Conservation (phyloP, 2,888 invertebrate genomes). For the Pseudolycoriella hygida region DNA sequence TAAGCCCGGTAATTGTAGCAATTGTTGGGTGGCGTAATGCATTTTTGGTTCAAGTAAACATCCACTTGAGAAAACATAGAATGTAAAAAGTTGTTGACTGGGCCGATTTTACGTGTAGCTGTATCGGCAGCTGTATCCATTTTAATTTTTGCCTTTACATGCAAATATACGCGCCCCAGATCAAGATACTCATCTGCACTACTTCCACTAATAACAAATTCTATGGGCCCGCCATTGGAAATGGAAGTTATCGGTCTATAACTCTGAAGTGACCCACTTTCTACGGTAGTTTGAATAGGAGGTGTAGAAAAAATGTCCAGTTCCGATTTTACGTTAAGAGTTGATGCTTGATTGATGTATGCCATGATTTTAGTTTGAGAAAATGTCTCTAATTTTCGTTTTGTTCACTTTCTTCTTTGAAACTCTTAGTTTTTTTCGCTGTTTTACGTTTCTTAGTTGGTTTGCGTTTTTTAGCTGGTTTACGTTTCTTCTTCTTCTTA, state of each 20-base stretch:
- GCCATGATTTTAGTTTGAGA: too few species aligned
- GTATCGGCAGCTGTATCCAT: background rate
- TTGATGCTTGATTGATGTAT: background rate
- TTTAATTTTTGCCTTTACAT: constrained; percentile 3
- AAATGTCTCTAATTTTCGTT: too few species aligned
- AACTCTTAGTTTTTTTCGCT: background rate
- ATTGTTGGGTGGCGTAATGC: constrained; percentile 5
- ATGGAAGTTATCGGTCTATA: constrained; percentile 1
- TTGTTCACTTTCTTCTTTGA: too few species aligned
- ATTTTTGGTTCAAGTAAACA: constrained; percentile 7
- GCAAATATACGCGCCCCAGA: constrained; percentile 3
- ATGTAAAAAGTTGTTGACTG: constrained; percentile 7
- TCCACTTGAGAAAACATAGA: constrained; percentile 7
- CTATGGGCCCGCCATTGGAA: background rate
- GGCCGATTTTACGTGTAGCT: background rate
- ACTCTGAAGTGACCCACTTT: too few species aligned
- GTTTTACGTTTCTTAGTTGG: background rate
- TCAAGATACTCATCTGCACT: constrained; percentile 6
- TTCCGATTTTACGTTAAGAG: constrained; percentile 1
- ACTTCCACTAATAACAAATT: too few species aligned
- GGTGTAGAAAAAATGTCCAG: constrained; percentile 3
- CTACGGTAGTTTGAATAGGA: too few species aligned
- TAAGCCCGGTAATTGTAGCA: constrained; percentile 8
- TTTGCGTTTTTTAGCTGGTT: too few species aligned
- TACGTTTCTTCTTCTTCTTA: too few species aligned